phyloP scores from a whole-genome alignment of 92 coral and sea anemone genomes.

The Muricea muricata region DNA sequence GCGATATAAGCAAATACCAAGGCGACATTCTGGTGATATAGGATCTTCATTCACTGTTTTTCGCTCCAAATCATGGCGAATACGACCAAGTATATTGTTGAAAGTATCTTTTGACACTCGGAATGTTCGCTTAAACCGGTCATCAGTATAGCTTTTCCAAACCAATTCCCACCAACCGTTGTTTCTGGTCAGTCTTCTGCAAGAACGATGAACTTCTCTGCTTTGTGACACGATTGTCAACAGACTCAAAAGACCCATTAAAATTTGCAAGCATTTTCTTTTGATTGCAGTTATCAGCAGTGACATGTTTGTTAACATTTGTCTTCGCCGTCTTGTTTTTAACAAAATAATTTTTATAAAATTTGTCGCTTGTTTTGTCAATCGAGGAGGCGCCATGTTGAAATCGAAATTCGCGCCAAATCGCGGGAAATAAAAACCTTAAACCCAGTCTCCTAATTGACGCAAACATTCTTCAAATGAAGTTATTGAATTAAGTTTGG shows the following conservation, averaged over 20 bases:
- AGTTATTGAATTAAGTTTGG: background rate
- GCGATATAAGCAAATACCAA: conserved; percentile 32
- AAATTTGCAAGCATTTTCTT: background rate
- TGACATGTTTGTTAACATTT: background rate
- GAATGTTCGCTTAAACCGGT: conserved; percentile 60
- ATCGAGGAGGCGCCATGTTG: too few relatives aligned
- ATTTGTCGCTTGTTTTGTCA: background rate
- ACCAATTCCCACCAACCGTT: conserved; percentile 45
- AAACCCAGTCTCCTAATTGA: background rate
- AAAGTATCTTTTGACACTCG: conserved; percentile 50
- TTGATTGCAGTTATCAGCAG: background rate
- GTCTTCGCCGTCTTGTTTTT: background rate
- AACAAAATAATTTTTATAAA: too few relatives aligned
- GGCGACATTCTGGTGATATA: conserved; percentile 41
- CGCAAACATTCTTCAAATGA: too few relatives aligned
- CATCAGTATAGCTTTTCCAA: conserved; percentile 46
- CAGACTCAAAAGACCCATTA: background rate
- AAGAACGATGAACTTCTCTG: background rate
- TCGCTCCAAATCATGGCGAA: conserved; percentile 13
- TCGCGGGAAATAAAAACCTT: too few relatives aligned
- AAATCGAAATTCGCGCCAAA: background rate
- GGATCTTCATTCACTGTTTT: conserved; percentile 33
- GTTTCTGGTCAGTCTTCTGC: conserved; percentile 37
- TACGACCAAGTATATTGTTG: conserved; percentile 10
- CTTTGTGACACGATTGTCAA: background rate